These are phyloP conservation scores for Coryphaenoides rupestris DNA, from an alignment of 2,113 vertebrate genomes.

Conservation along the genomic window DNA sequence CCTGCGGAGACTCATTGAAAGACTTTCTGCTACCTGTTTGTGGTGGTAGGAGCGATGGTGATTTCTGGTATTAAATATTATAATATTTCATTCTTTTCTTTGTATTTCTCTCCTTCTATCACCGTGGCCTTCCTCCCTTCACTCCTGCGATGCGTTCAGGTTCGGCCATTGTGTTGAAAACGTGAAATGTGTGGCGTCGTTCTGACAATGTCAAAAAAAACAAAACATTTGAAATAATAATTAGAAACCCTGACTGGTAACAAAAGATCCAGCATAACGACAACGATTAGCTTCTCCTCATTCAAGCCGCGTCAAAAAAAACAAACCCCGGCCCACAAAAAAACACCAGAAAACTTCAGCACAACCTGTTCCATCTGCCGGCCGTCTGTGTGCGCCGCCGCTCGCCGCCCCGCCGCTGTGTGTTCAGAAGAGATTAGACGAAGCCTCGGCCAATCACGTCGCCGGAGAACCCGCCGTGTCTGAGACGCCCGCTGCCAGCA, in stretches of 20 bases:
- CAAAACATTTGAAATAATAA: no score
- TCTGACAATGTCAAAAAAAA: no score
- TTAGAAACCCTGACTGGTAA: not conserved
- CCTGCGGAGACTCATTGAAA: no score
- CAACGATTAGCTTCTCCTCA: not conserved
- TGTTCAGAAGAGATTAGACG: slow-evolving; percentile 52
- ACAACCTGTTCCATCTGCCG: slow-evolving; percentile 48
- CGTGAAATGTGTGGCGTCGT: no score
- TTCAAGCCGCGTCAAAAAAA: not conserved
- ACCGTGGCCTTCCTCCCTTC: no score
- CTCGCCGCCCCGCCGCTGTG: slow-evolving; percentile 38
- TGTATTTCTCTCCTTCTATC: no score
- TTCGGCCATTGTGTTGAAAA: no score
- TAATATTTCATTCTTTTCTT: no score
- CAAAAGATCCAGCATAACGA: not conserved
- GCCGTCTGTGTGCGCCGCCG: slow-evolving; percentile 11
- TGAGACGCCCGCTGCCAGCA: slow-evolving; percentile 34
- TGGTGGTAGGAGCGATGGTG: no score
- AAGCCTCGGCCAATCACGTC: slow-evolving; percentile 48
- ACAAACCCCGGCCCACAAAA: slow-evolving; percentile 5
- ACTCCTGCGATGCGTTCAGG: no score
- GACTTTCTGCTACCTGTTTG: no score
- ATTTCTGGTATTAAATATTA: no score
- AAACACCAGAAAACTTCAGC: slow-evolving; percentile 27
- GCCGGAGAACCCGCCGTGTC: slow-evolving; percentile 33